phyloP scores from a whole-genome alignment of 2,797 vertebrate species.

The Botia almorhae region DNA sequence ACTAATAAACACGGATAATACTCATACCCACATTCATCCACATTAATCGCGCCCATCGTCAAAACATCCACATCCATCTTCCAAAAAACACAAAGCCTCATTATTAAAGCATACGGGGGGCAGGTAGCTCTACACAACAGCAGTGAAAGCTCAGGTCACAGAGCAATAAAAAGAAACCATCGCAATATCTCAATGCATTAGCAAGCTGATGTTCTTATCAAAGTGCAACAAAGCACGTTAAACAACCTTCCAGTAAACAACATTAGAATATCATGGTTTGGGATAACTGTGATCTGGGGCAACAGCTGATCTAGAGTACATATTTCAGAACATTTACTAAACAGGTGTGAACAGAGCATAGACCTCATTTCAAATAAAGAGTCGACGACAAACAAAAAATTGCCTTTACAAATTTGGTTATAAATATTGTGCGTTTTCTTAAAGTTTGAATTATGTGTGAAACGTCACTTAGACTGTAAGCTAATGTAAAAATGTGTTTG shows the following conservation, averaged over 20 bases:
- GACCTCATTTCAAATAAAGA: not conserved
- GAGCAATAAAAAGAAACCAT: not conserved
- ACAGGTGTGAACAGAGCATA: not conserved
- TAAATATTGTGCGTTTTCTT: not conserved
- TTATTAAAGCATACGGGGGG: not conserved
- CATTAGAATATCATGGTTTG: not conserved
- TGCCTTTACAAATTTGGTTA: not conserved
- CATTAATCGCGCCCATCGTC: not conserved
- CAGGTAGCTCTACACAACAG: not conserved
- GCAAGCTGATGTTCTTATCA: not conserved
- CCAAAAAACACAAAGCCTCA: slow-evolving; percentile 5
- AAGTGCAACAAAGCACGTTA: not conserved
- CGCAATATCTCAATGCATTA: not conserved
- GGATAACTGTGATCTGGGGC: not conserved
- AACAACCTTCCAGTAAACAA: not conserved
- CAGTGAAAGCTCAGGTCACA: too few relatives aligned
- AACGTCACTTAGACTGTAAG: not conserved
- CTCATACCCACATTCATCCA: slow-evolving; percentile 1
- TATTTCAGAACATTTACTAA: not conserved
- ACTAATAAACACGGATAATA: slow-evolving; percentile 24
- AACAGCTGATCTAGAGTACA: not conserved
- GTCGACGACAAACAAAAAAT: not conserved
- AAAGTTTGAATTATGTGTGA: not conserved
- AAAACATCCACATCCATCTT: slow-evolving; percentile 2
- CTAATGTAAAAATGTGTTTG: not conserved